Conservation (phyloP, 2,113 vertebrate species). For the Lampris megalopsis region DNA sequence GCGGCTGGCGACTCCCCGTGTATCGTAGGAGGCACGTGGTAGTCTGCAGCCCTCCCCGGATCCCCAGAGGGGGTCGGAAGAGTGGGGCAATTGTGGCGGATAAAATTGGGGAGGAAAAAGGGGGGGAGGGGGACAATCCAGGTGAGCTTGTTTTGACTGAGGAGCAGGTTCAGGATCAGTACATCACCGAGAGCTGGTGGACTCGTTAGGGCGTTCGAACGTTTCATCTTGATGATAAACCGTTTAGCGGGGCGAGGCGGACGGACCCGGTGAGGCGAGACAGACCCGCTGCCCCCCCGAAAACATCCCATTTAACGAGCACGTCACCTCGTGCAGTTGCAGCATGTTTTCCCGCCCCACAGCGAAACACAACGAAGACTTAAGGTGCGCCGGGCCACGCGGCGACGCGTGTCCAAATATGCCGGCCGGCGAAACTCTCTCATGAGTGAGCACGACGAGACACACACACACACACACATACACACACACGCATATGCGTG, state of each 20-base stretch:
- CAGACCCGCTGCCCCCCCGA: constrained; percentile 15
- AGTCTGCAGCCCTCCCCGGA: no score
- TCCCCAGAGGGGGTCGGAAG: no score
- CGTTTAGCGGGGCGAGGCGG: constrained; percentile 55
- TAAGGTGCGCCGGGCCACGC: constrained; percentile 51
- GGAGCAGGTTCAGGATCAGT: constrained; percentile 2
- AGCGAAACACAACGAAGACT: constrained; percentile 75
- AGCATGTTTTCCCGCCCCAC: constrained; percentile 77
- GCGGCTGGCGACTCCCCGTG: no score
- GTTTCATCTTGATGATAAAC: constrained; percentile 57
- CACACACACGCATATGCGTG: neutral
- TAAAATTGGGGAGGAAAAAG: no score
- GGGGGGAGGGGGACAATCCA: neutral
- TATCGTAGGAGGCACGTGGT: no score
- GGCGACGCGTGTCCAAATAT: constrained; percentile 48
- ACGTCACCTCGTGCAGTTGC: constrained; percentile 70
- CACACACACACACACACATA: constrained; percentile 16
- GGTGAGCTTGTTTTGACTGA: constrained; percentile 34
- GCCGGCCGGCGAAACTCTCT: neutral
- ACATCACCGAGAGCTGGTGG: neutral
- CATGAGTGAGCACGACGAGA: constrained; percentile 6
- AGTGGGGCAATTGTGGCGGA: no score
- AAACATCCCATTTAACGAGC: constrained; percentile 69
- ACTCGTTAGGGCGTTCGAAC: constrained; percentile 38
- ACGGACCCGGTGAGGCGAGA: constrained; percentile 45